Base-by-base conservation (phyloP, 2,113 vertebrate species). In the Corynorhinus townsendii region DNA sequence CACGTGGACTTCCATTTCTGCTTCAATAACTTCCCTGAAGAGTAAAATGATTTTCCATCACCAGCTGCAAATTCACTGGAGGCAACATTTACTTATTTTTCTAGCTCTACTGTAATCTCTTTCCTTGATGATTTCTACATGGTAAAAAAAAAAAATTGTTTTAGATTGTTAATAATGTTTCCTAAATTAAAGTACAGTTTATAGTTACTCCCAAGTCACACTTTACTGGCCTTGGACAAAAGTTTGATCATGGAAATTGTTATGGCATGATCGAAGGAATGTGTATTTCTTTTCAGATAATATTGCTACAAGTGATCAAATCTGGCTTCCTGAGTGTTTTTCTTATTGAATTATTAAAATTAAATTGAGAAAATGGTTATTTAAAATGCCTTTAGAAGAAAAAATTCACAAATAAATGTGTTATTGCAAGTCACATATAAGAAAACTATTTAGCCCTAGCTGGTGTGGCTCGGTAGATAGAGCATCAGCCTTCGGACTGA, bases 11-110 rank as follows among this genome's bases (percentile, higher is more conserved):
- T 52, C 5, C 5, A 75, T 77, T 86, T 73, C 47, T 43, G 59
- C 11, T 89, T 68, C 56, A 90, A 38, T 73, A 92, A 33, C 7
- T n/a, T 86, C 47, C 16, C 62, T 83, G 16, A 90, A 83, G 33
- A 82, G 24, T n/a, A 33, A 85, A 86, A 90, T 86, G 38, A 66
- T 77, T 96, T 93, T 86, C n/a, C 20, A 86, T 54, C 30, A 68
- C 28, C 20, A 90, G 30, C 19, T 81, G 40, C 2, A 82, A 72
- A 91, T 85, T 92, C 68, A 86, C 75, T 72, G 12, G 30, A 89
- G 64, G 92, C 38, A 87, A 80, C 75, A 86, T 49, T 30, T 62
- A 40, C n/a, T 30, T 59, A 76, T 30, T 79, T 20, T 69, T 59
- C 16, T 59, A 62, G 11, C 3, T 35, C 56, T 73, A 68, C 11